Percentiles rank a stretch among this genome's conserved stretches.
Conservation (phyloP, 2,888 invertebrate genomes). For the Synanthedon formicaeformis region DNA sequence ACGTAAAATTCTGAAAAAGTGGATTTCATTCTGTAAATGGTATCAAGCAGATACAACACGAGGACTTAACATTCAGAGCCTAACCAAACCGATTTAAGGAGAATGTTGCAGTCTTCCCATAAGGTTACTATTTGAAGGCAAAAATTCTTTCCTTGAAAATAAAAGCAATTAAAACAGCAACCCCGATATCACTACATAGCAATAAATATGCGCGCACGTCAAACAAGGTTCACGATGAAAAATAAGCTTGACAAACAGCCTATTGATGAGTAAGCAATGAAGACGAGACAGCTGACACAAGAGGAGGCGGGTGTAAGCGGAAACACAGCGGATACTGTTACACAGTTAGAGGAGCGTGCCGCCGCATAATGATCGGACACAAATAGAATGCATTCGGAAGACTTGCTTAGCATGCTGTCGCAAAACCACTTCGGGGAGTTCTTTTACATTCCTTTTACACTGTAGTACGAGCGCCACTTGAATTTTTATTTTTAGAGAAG, state of each 20-base stretch:
- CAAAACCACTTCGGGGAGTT: constrained; percentile 52
- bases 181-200: constrained; percentile 19
- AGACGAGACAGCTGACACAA: constrained; percentile 16
- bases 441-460: constrained; percentile 39
- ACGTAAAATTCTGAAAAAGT: no score
- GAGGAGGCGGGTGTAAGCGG: constrained; percentile 42
- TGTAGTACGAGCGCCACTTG: background rate
- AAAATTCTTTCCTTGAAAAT: no score
- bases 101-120: no score
- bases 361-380: constrained; percentile 60
- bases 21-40: no score
- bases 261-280: constrained; percentile 43
- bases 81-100: no score
- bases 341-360: constrained; percentile 60
- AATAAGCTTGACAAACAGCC: constrained; percentile 4
- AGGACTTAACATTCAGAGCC: no score
- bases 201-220: constrained; percentile 2
- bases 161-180: no score
- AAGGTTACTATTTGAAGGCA: no score
- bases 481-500: background rate
- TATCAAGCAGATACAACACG: no score
- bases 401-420: constrained; percentile 33
- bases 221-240: background rate
- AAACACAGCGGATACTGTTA: constrained; percentile 59
- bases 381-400: constrained; percentile 53